A percentile compares a stretch with the other conserved stretches of the same genome.
Evolutionary conservation across 2,888 invertebrate species (phyloP).

Genomic region (Cetonia aurata): DNA sequence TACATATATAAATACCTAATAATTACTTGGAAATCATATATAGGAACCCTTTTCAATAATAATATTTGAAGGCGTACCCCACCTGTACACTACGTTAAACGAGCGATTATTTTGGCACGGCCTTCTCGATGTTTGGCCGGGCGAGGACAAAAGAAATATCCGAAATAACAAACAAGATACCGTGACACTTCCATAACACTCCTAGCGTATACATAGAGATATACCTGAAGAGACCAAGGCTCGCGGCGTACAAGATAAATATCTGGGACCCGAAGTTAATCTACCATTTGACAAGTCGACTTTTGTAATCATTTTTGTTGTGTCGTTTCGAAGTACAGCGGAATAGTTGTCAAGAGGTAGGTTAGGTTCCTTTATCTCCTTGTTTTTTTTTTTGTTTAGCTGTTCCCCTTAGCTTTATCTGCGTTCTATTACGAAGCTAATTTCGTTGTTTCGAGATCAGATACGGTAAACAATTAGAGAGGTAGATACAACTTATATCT

Average conservation of each 20-base stretch:
- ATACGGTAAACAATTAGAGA: no score
- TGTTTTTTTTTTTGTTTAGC: constrained; percentile 11
- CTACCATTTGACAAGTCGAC: constrained; percentile 47
- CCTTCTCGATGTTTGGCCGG: constrained; percentile 41
- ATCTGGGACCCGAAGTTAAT: constrained; percentile 46
- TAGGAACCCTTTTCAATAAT: no score
- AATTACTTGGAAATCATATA: no score
- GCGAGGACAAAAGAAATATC: constrained; percentile 43
- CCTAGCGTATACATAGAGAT: constrained; percentile 39
- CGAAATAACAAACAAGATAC: constrained; percentile 45
- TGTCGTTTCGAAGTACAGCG: constrained; percentile 4
- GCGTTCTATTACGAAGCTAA: no score
- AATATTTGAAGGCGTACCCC: no score
- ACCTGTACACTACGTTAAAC: no score
- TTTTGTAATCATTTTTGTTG: constrained; percentile 35
- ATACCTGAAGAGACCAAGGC: no score
- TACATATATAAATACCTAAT: no score
- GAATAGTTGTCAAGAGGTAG: no score
- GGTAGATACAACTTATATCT: no score
- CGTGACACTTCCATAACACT: constrained; percentile 44
- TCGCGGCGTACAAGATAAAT: constrained; percentile 36
- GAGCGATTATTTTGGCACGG: constrained; percentile 38
- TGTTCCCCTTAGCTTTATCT: background rate
- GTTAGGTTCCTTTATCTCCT: background rate
- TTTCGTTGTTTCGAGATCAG: no score